These are phyloP conservation scores for Galaxea fascicularis DNA, from an alignment of 92 coral and sea anemone genomes.

Conservation along the genomic window DNA sequence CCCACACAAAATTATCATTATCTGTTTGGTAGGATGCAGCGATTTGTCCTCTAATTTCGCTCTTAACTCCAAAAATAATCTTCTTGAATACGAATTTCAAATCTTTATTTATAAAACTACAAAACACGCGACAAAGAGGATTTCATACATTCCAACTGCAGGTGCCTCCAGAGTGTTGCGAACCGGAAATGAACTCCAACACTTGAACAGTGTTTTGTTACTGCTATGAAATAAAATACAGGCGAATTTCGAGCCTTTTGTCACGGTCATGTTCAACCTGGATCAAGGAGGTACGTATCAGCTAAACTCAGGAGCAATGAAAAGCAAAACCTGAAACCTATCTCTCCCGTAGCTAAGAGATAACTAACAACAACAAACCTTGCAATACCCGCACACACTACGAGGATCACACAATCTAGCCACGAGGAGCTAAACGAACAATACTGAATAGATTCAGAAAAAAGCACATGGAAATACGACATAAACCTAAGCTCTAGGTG, in stretches of 20 bases:
- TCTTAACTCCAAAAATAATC: neutral
- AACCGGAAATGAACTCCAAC: conserved; percentile 46
- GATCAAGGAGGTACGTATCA: neutral
- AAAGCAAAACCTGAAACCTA: neutral
- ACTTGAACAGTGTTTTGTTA: conserved; percentile 28
- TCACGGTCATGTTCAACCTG: conserved; percentile 6
- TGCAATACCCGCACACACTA: conserved; percentile 46
- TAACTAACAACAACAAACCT: conserved; percentile 19
- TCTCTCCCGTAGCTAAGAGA: conserved; percentile 12
- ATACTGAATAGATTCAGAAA: conserved; percentile 49
- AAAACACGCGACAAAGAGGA: conserved; percentile 15
- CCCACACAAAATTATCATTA: conserved; percentile 30
- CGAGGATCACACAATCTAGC: conserved; percentile 43
- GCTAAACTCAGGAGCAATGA: too few relatives aligned
- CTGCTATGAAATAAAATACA: conserved; percentile 27
- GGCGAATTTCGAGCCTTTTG: conserved; percentile 2
- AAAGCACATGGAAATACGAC: conserved; percentile 64
- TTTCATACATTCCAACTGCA: conserved; percentile 49
- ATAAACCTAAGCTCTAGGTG: neutral
- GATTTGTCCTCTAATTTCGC: neutral
- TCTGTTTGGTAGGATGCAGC: conserved; percentile 7
- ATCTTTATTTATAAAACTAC: conserved; percentile 16
- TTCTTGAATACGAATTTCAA: neutral
- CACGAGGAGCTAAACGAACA: conserved; percentile 54
- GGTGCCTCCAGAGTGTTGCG: conserved; percentile 43